Conservation (phyloP, 2,113 vertebrate genomes). For the Myotis yumanensis region DNA sequence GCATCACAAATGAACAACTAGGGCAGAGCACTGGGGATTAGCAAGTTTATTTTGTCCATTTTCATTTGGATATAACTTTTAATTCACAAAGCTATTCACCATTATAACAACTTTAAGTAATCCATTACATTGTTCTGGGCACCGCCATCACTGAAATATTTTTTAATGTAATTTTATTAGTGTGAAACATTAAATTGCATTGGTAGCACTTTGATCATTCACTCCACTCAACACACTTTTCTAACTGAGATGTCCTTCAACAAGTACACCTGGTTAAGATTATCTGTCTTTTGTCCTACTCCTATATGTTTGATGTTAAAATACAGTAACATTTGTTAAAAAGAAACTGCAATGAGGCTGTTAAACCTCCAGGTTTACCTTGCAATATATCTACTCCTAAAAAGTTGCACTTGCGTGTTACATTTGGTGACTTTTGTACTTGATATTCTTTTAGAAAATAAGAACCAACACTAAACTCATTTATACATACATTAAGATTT, state of each 20-base stretch:
- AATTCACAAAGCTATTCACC: slow-evolving; percentile 2
- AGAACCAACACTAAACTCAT: slow-evolving; percentile 42
- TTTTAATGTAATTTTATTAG: slow-evolving; percentile 14
- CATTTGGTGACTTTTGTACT: slow-evolving; percentile 37
- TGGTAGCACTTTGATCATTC: background rate
- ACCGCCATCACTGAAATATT: background rate
- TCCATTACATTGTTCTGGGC: background rate
- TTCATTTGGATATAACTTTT: slow-evolving; percentile 32
- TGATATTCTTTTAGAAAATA: slow-evolving; percentile 50
- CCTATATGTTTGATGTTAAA: slow-evolving; percentile 19
- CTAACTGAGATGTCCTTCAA: background rate
- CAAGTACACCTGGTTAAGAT: background rate
- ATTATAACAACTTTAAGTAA: slow-evolving; percentile 29
- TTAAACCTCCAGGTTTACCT: background rate
- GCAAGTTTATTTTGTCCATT: background rate
- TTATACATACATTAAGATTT: slow-evolving; percentile 41
- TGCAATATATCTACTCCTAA: background rate
- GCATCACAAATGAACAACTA: background rate
- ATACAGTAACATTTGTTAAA: slow-evolving; percentile 59
- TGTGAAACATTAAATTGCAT: background rate
- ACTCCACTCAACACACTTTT: background rate
- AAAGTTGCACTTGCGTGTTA: background rate
- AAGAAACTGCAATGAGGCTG: slow-evolving; percentile 32
- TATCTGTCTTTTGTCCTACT: slow-evolving; percentile 51
- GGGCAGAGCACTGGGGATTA: background rate